Conservation (phyloP, 2,797 vertebrate species). For the Dicrostonyx torquatus region DNA sequence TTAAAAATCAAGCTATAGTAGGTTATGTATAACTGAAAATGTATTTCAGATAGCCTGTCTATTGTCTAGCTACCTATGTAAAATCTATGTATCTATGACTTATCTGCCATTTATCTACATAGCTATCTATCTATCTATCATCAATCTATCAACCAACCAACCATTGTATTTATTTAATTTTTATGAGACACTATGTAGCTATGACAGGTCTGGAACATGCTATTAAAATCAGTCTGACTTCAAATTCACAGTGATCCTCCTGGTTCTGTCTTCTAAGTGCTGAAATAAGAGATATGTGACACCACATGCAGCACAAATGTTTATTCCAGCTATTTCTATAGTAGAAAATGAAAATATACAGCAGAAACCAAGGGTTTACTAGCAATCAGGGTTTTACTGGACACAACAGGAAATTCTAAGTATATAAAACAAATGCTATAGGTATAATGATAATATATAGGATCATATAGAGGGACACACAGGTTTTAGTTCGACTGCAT, state of each 20-base stretch:
- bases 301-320: background rate
- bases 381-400: background rate
- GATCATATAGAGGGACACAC: background rate
- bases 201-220: background rate
- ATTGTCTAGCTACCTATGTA: background rate
- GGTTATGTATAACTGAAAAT: background rate
- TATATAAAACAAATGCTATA: constrained; percentile 7
- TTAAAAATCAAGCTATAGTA: background rate
- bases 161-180: background rate
- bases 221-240: background rate
- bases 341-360: background rate
- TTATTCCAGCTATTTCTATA: background rate
- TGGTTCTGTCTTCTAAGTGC: background rate
- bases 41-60: background rate
- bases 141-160: background rate
- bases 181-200: background rate
- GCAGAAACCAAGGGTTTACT: background rate
- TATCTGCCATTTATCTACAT: background rate
- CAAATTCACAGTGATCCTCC: background rate
- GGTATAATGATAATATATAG: background rate
- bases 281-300: background rate
- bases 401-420: background rate
- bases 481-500: constrained; percentile 3
- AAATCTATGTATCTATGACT: background rate
- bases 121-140: background rate